Percentiles rank a stretch among this genome's conserved stretches.
phyloP scores from a whole-genome alignment of 2,888 invertebrate genomes.

The Leucoma salicis region DNA sequence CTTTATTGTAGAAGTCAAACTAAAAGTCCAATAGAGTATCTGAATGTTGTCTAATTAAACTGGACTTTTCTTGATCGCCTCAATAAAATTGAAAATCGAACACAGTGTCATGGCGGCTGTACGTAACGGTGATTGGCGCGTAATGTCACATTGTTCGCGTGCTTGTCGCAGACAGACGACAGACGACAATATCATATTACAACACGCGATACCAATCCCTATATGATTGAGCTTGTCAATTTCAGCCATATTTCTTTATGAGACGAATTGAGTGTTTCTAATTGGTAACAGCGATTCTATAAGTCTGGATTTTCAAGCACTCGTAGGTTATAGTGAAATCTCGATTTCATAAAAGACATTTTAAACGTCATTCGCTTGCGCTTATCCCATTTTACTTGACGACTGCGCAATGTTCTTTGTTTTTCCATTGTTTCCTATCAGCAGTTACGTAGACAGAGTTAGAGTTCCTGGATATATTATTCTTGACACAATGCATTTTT shows the following conservation, averaged over 20 bases:
- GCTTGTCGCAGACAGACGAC: slow-evolving; percentile 10
- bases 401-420: no score
- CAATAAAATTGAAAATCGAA: slow-evolving; percentile 10
- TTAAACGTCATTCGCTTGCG: no score
- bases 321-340: no score
- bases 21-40: no score
- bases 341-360: no score
- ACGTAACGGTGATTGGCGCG: slow-evolving; percentile 10
- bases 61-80: neutral
- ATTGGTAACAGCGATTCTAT: neutral
- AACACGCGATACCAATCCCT: slow-evolving; percentile 12
- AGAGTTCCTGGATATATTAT: no score
- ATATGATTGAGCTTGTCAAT: slow-evolving; percentile 10
- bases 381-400: no score
- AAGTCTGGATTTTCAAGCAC: no score
- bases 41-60: neutral
- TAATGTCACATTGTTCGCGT: slow-evolving; percentile 15
- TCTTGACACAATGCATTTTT: no score
- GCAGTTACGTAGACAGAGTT: no score
- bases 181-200: slow-evolving; percentile 13
- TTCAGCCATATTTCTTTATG: slow-evolving; percentile 4
- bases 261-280: slow-evolving; percentile 3
- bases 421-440: no score
- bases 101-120: slow-evolving; percentile 10
- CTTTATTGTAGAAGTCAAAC: no score